Evolutionary conservation across 2,888 invertebrate genomes (phyloP), one percentile per base, ranked within the genome.

Genomic region (Aleiodes testaceus): DNA sequence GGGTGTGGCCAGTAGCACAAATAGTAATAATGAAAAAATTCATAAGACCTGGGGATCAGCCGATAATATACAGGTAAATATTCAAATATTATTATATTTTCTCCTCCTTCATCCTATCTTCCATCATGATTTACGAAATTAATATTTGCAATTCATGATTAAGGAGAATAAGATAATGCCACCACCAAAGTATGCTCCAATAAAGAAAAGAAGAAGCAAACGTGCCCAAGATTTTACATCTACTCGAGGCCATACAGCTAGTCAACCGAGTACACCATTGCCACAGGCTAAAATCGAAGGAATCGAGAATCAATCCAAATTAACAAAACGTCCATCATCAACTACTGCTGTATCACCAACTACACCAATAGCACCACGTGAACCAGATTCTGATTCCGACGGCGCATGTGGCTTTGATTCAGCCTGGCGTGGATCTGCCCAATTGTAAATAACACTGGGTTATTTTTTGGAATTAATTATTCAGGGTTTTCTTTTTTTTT

Each of bases 21-120:
- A 82, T 83, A 87, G 84, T 86, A 88, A 83, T 86, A 88, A 90
- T 85, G 94, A 94, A 72, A 93, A 93, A 82, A 89, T 95, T 22
- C 94, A 94, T 84, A 96, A 96, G 88, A 92, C 91, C 26, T 97
- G 96, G 96, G 96, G 96, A 26, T 96, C 96, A 0, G 96, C 95
- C 0, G 96, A 97, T 84, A 96, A 95, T 84, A 91, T 97, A 77
- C 93, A 94, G 86, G 90, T 91, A 84, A 72, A 59, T 52, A 66
- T 14, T 36, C 50, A 64, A 36, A 44, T n/a, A 14, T 49, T 47
- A 5, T 3, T 5, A 26, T 18, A 12, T 26, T 5, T 30, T 55
- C 12, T 45, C 45, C 26, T 26, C 5, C 26, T 26, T 26, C 26
- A 26, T 3, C 3, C 26, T 26, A 26, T 26, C 26, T 26, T 26